Base-by-base conservation (phyloP, 2,113 vertebrate species). In the Rhinogobius similis region DNA sequence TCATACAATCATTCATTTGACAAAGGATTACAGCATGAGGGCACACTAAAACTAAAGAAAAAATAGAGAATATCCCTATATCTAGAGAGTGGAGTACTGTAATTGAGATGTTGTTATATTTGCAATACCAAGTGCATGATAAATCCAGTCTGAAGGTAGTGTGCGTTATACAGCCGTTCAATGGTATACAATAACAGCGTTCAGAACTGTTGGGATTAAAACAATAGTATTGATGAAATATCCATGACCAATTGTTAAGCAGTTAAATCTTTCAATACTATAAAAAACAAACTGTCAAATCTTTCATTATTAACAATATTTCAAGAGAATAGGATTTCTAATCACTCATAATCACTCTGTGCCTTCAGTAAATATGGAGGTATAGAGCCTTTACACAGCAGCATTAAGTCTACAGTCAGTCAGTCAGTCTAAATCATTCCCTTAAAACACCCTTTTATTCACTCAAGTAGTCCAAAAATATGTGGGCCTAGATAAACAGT, bases 301-400 rank as follows among this genome's bases (percentile, higher is more conserved):
- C 6, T 48, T 32, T 81, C 76, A 32, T 32, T 32, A 32, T 32
- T 32, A 32, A 32, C 71, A 76, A 74, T 70, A 87, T 82, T 82
- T 89, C 76, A 82, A 78, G 83, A 86, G 78, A 88, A 32, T 32
- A 32, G 88, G 75, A 88, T 79, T 78, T 81, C 75, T 63, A 84
- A 67, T 73, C 73, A 66, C 62, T 84, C 72, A 73, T 68, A 81
- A 84, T 82, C 77, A 82, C 44, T 79, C 70, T 78, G 63, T 77
- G 52, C 73, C 70, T 83, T 62, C 43, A 65, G 74, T 48, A 75
- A 55, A 68, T 62, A 56, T 64, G 69, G 44, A 59, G 68, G 70
- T 59, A 32, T 62, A 69, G 73, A 50, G 68, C 56, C 59, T 55
- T 13, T 55, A 77, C 78, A 67, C 70, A 70, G 75, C 83, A 86